phyloP scores from a whole-genome alignment of 1,140 invertebrate species.

The Drosophila lacertosa region DNA sequence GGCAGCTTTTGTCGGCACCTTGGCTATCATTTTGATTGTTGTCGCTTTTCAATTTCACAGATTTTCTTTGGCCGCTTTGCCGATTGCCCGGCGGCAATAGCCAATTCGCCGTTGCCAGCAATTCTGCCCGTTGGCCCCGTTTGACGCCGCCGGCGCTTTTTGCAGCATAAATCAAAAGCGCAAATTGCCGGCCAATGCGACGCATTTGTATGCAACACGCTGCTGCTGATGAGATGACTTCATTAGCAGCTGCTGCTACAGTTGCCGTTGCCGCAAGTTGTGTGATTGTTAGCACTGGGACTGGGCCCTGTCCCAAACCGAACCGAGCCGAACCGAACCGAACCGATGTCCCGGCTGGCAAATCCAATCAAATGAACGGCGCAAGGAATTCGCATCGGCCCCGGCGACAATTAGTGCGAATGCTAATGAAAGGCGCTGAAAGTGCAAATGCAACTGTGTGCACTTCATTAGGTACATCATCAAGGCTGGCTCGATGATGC shows the following conservation, averaged over 20 bases:
- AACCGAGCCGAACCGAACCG: too few species aligned
- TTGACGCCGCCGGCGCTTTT: neutral
- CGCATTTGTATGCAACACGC: slow-evolving; percentile 60
- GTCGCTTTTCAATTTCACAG: slow-evolving; percentile 19
- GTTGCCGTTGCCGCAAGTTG: slow-evolving; percentile 33
- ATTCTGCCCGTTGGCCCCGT: neutral
- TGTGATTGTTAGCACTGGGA: slow-evolving; percentile 58
- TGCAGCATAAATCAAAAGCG: slow-evolving; percentile 68
- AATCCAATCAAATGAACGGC: slow-evolving; percentile 70
- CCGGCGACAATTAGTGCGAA: slow-evolving; percentile 65
- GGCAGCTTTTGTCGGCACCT: slow-evolving; percentile 20
- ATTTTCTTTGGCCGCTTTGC: slow-evolving; percentile 8
- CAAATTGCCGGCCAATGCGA: slow-evolving; percentile 54
- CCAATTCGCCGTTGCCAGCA: slow-evolving; percentile 5
- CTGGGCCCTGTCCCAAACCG: too few species aligned
- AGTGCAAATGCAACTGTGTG: slow-evolving; percentile 30
- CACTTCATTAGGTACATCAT: slow-evolving; percentile 62
- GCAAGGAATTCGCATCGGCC: slow-evolving; percentile 41
- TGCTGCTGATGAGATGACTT: slow-evolving; percentile 78
- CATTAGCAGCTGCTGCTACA: slow-evolving; percentile 58
- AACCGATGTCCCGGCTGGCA: slow-evolving; percentile 28
- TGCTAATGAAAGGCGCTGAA: slow-evolving; percentile 66
- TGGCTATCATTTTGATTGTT: slow-evolving; percentile 21
- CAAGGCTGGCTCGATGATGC: slow-evolving; percentile 30
- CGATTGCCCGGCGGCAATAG: slow-evolving; percentile 1